A percentile compares a stretch with the other conserved stretches of the same genome.
Evolutionary conservation across 2,113 vertebrate species (phyloP).

Genomic region (Halichoeres trimaculatus): DNA sequence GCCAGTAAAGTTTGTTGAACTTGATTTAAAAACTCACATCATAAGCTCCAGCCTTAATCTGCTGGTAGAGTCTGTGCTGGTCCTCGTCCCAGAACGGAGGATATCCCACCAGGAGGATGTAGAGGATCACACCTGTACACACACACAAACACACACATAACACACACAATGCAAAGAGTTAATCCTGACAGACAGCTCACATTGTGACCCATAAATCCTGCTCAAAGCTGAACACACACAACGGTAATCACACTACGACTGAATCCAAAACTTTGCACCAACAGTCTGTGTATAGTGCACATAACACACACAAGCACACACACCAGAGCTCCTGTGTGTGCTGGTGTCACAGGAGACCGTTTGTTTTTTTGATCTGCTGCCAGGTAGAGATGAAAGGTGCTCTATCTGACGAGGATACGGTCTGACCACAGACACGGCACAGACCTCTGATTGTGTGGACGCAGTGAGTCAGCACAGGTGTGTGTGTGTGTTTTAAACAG

Average conservation of each 20-base stretch:
- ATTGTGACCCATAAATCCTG: background rate
- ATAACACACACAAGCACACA: background rate
- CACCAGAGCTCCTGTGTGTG: background rate
- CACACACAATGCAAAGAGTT: background rate
- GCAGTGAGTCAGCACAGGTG: constrained; percentile 26
- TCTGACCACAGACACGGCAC: constrained; percentile 43
- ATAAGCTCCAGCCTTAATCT: constrained; percentile 82
- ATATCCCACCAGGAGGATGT: constrained; percentile 81
- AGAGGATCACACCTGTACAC: constrained; percentile 77
- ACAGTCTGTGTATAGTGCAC: background rate
- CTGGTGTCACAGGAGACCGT: background rate
- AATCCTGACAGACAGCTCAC: background rate
- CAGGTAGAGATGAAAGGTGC: constrained; percentile 40
- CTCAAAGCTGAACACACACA: background rate
- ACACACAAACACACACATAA: constrained; percentile 10
- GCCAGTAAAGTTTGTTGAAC: background rate
- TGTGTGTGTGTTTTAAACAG: constrained; percentile 18
- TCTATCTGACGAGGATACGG: background rate
- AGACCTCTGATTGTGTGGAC: constrained; percentile 11
- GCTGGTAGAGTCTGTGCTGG: constrained; percentile 81
- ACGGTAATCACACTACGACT: background rate
- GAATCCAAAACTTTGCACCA: background rate
- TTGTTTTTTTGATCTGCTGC: constrained; percentile 10
- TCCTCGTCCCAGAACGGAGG: constrained; percentile 83
- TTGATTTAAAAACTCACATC: constrained; percentile 52